These are phyloP conservation scores for Phaedon cochleariae DNA, from an alignment of 2,888 invertebrate species.

Conservation along the genomic window DNA sequence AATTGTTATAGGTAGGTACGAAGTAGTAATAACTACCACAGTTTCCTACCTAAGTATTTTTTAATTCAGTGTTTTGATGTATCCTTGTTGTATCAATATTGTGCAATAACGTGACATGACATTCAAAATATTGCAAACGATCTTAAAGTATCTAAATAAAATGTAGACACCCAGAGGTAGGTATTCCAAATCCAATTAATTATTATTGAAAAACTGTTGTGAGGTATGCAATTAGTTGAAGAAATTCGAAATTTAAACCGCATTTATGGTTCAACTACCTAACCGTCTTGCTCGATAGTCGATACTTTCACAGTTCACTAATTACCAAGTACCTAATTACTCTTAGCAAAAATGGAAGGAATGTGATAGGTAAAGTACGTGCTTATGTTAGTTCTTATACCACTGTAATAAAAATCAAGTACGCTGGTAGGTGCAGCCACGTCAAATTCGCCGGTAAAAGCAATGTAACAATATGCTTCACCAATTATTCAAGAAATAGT, in stretches of 20 bases:
- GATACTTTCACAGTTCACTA: slow-evolving; percentile 28
- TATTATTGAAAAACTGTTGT: no score
- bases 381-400: not conserved
- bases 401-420: slow-evolving; percentile 20
- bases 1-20: no score
- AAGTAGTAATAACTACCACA: no score
- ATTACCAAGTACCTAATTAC: slow-evolving; percentile 6
- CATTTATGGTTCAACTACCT: slow-evolving; percentile 20
- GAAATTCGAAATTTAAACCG: slow-evolving; percentile 12
- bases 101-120: no score
- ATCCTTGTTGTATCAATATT: no score
- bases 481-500: not conserved
- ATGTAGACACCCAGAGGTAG: no score
- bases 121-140: no score
- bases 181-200: no score
- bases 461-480: not conserved
- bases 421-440: slow-evolving; percentile 20
- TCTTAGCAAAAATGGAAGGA: slow-evolving; percentile 24
- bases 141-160: no score
- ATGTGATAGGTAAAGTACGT: slow-evolving; percentile 9
- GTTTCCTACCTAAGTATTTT: no score
- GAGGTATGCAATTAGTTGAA: not conserved
- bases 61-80: no score
- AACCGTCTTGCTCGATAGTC: slow-evolving; percentile 5
- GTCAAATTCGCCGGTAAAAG: slow-evolving; percentile 23